Evolutionary conservation across 2,888 invertebrate genomes (phyloP).

Genomic region (Leptinotarsa peninsularis): DNA sequence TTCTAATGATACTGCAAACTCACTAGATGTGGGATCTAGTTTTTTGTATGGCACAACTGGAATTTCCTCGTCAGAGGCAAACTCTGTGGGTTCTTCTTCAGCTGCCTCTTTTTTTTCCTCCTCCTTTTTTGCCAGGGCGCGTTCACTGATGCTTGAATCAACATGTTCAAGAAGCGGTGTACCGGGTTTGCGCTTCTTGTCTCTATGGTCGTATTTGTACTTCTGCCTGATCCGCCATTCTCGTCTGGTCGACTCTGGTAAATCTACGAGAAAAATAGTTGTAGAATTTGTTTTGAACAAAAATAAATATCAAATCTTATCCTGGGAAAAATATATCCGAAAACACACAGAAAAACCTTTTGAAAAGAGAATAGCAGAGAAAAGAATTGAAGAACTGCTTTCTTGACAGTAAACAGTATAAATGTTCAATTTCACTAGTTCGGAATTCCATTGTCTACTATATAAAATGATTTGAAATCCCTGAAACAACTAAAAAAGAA

Average conservation of each 20-base stretch:
- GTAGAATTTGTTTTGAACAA: too few relatives aligned
- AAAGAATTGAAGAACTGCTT: too few relatives aligned
- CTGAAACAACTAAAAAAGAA: too few relatives aligned
- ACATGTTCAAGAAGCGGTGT: constrained; percentile 33
- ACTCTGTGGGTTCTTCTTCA: constrained; percentile 34
- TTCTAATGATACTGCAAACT: constrained; percentile 48
- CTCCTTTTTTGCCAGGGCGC: neutral
- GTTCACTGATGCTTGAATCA: constrained; percentile 40
- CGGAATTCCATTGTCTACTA: too few relatives aligned
- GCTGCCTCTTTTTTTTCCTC: constrained; percentile 22
- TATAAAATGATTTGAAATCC: too few relatives aligned
- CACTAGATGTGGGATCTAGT: constrained; percentile 58
- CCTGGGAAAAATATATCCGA: too few relatives aligned
- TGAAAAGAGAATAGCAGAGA: too few relatives aligned
- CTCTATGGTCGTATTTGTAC: constrained; percentile 59
- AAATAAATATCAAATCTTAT: too few relatives aligned
- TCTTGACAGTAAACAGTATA: too few relatives aligned
- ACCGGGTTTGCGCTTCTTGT: constrained; percentile 42
- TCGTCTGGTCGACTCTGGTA: constrained; percentile 49
- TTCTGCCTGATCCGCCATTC: constrained; percentile 60
- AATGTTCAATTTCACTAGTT: too few relatives aligned
- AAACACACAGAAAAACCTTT: too few relatives aligned
- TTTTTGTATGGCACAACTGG: constrained; percentile 60
- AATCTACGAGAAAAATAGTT: constrained; percentile 46
- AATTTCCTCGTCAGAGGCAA: constrained; percentile 52